phyloP scores from a whole-genome alignment of 1,140 invertebrate species.

The Dreissena polymorpha region DNA sequence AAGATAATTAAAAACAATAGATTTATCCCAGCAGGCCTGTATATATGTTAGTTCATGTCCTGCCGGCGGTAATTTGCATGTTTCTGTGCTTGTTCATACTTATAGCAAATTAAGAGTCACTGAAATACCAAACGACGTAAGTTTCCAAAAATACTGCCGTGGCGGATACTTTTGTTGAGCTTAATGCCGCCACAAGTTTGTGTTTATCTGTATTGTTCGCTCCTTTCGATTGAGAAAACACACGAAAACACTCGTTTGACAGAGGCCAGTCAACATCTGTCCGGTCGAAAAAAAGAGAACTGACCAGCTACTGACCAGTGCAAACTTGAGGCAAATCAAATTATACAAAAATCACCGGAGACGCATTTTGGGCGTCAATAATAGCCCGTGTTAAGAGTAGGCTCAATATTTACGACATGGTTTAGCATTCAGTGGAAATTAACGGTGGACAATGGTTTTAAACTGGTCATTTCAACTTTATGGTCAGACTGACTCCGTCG shows the following conservation, averaged over 20 bases:
- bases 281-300: not conserved
- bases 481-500: constrained; percentile 26
- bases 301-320: too few species aligned
- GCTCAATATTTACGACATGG: constrained; percentile 36
- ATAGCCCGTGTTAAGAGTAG: not conserved
- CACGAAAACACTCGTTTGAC: not conserved
- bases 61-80: too few species aligned
- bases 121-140: too few species aligned
- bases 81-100: too few species aligned
- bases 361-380: constrained; percentile 7
- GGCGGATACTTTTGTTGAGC: too few species aligned
- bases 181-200: too few species aligned
- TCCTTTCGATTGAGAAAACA: not conserved
- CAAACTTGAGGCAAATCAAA: not conserved
- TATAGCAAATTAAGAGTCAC: too few species aligned
- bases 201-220: not conserved
- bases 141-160: too few species aligned
- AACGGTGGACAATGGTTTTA: constrained; percentile 35
- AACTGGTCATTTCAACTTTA: constrained; percentile 49
- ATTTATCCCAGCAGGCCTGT: too few species aligned
- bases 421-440: constrained; percentile 33
- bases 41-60: too few species aligned
- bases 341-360: not conserved
- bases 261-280: constrained; percentile 23
- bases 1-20: too few species aligned